Base-by-base conservation (phyloP, 2,113 vertebrate genomes). In the Nettapus auritus region DNA sequence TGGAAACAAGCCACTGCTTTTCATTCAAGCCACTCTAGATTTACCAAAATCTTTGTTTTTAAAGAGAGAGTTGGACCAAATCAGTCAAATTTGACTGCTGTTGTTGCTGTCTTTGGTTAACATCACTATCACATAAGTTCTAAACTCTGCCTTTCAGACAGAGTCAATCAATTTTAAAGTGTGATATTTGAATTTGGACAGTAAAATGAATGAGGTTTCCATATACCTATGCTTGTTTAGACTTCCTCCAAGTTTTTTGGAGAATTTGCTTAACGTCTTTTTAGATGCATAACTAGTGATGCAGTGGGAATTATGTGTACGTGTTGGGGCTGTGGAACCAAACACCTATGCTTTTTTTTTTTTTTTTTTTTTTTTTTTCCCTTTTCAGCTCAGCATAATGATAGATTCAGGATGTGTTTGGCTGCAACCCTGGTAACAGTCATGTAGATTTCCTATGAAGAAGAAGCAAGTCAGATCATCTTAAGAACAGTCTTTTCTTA, bases 291-390 rank as follows among this genome's bases (percentile, higher is more conserved):
- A 77, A 22, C 18, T 12, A 44, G 34, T 25, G 53, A 25, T 77
- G 59, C 25, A 42, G 52, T 36, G 17, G 44, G n/a, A 86, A 28
- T 71, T 60, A 29, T 0, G 1, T 33, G 29, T 66, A 17, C 1
- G 4, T 77, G 42, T 0, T 1, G 20, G 7, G 8, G 11, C 8
- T 48, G 44, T 48, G 31, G 52, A 82, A 76, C 15, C n/a, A 82
- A 1, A 12, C 19, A 13, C 1, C 14, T 55, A 1, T 29, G n/a
- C 18, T 25, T 63, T 88, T 48, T 1, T 0, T 67, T 38, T 22
- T 25, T 63, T 88, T 48, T 1, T 0, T 67, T 38, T n/a, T 22
- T 25, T 63, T 88, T 48, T 1, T 0, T 67, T 38, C 68, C 34
- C 26, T 50, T 10, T 76, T n/a, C 50, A 69, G 34, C 1, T 0